phyloP scores from a whole-genome alignment of 2,888 invertebrate species.

The Entomobrya multifasciata region DNA sequence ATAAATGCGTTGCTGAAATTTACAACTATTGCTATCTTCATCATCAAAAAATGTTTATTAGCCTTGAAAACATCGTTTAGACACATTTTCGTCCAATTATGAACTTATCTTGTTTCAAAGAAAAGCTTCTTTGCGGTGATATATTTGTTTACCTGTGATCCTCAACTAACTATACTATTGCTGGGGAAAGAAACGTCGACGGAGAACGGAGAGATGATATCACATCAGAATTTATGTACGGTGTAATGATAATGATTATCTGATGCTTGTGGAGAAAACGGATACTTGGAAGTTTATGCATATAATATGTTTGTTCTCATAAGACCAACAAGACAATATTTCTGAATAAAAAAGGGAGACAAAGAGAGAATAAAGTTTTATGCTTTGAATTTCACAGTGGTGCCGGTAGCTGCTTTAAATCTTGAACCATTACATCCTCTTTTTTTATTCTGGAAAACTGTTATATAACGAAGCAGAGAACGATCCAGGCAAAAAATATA shows the following conservation, averaged over 20 bases:
- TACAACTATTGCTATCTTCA: constrained; percentile 8
- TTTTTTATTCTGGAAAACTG: constrained; percentile 39
- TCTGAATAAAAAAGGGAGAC: no score
- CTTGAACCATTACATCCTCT: constrained; percentile 27
- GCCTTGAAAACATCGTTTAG: constrained; percentile 47
- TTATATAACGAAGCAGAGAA: no score
- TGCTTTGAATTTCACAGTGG: constrained; percentile 13
- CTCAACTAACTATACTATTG: background rate
- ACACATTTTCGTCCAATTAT: constrained; percentile 30
- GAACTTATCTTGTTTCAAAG: background rate
- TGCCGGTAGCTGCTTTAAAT: no score
- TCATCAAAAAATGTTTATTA: constrained; percentile 50
- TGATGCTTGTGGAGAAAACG: constrained; percentile 49
- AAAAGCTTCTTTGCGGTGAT: background rate
- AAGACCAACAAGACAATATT: no score
- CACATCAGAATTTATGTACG: constrained; percentile 44
- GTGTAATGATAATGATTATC: constrained; percentile 50
- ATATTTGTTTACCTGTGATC: background rate
- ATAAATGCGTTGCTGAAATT: background rate
- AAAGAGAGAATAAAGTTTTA: constrained; percentile 19
- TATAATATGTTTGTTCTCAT: no score
- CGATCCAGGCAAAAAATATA: constrained; percentile 9
- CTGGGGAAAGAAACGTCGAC: background rate
- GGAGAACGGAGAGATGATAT: constrained; percentile 31
- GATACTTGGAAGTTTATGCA: background rate